Percentiles rank a stretch among this genome's conserved stretches.
Evolutionary conservation across 2,888 invertebrate species (phyloP).

Genomic region (Callimorpha dominula): DNA sequence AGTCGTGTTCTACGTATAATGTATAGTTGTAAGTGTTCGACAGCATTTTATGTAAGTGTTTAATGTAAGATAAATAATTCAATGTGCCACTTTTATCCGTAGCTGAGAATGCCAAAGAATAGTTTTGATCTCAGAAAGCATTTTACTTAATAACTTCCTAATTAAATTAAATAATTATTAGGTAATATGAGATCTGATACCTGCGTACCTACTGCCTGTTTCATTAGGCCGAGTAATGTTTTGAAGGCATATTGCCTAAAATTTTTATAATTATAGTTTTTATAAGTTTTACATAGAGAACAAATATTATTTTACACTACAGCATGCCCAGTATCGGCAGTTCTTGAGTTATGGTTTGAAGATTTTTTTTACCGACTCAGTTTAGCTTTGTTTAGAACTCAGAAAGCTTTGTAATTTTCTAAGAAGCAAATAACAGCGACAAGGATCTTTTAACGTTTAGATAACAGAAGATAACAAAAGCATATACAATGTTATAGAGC

Average conservation of each 20-base stretch:
- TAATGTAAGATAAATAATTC: slow-evolving; percentile 38
- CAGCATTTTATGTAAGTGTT: slow-evolving; percentile 41
- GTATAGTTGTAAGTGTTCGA: slow-evolving; percentile 27
- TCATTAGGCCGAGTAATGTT: not conserved
- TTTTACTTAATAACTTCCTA: slow-evolving; percentile 37
- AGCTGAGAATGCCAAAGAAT: slow-evolving; percentile 51
- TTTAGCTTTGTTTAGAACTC: not conserved
- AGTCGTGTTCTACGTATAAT: slow-evolving; percentile 30
- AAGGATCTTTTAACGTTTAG: not conserved
- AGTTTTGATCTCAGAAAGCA: slow-evolving; percentile 51
- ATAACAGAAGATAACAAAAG: not conserved
- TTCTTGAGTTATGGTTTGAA: not conserved
- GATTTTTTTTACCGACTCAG: not conserved
- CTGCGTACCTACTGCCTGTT: not conserved
- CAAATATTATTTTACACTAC: not conserved
- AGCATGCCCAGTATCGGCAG: not conserved
- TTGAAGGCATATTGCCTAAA: not conserved
- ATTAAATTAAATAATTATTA: slow-evolving; percentile 32
- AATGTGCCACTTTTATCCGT: slow-evolving; percentile 51
- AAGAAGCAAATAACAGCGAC: not conserved
- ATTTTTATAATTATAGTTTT: not conserved
- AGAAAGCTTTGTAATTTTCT: not conserved
- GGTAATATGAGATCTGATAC: slow-evolving; percentile 40
- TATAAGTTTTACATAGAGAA: not conserved
- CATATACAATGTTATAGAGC: not conserved